These are phyloP conservation scores for Drosophila nigricruria DNA, from an alignment of 2,888 invertebrate species.

Conservation along the genomic window DNA sequence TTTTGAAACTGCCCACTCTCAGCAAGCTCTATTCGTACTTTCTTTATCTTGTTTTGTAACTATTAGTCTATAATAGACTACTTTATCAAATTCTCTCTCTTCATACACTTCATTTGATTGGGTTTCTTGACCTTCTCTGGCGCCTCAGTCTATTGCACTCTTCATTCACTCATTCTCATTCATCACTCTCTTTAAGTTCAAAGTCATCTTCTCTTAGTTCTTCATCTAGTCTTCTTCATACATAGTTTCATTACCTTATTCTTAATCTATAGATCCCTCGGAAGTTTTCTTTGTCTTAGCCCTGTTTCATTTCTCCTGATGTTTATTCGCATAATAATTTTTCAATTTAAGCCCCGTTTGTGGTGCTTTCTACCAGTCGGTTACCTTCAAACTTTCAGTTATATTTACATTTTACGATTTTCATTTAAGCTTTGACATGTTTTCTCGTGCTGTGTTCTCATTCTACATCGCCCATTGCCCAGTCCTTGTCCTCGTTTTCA, in stretches of 20 bases:
- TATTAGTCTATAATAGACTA: not conserved
- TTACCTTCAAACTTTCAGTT: not conserved
- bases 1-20: not conserved
- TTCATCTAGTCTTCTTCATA: not conserved
- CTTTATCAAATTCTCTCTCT: not conserved
- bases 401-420: constrained; percentile 3
- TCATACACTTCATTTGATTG: not conserved
- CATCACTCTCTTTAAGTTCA: too few relatives aligned
- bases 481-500: constrained; percentile 16
- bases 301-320: not conserved
- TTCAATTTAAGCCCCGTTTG: not conserved
- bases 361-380: not conserved
- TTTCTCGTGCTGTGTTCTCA: not conserved
- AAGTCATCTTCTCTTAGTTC: too few relatives aligned
- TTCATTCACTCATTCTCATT: not conserved
- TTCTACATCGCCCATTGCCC: not conserved
- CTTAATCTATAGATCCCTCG: not conserved
- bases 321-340: not conserved
- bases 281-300: too few relatives aligned
- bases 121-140: not conserved
- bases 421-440: constrained; percentile 8
- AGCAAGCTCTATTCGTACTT: not conserved
- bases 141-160: not conserved
- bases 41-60: not conserved
- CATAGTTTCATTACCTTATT: not conserved